Evolutionary conservation across 2,888 invertebrate genomes (phyloP), one percentile per base, ranked within the genome.

Genomic region (Polydrusus tereticollis): DNA sequence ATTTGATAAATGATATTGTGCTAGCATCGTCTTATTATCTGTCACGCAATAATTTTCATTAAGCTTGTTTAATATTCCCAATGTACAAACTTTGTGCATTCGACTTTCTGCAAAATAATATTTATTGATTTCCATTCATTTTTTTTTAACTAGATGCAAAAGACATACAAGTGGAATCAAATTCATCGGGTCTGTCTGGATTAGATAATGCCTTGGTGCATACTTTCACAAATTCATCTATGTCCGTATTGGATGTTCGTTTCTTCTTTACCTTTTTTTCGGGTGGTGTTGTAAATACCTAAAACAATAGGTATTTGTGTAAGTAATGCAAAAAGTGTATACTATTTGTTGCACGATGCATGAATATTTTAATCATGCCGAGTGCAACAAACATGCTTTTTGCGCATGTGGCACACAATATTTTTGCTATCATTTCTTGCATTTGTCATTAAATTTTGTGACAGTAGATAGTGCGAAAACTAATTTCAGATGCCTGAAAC

Each of bases 51-150:
- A 45, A 65, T 58, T 29, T 64, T 70, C 45, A 58, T 58, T 64
- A 58, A 70, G 58, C 47, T 70, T 45, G 64, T 47, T 45, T 26
- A 71, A 65, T 59, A 71, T 52, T 38, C 59, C 65, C 38, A 50
- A 50, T 38, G 65, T 71, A 41, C 29, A 50, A 50, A 65, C 70
- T 33, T 71, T 45, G 38, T 66, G 59, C 70, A 65, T 71, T 59
- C n/a, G 59, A 26, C 50, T 50, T 66, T 71, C 65, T 38, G 70
- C 65, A 59, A n/a, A n/a, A n/a, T n/a, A 59, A 58, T 38, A 71
- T 71, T 59, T 71, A 59, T 59, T 71, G 65, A 41, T 59, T 45
- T 47, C n/a, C 14, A 18, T 65, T 21, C 26, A 65, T 66, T 63
- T 62, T 63, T 63, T 20, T 69, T 29, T 63, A 55, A 43, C 63